phyloP scores from a whole-genome alignment of 1,140 invertebrate species.

The Cydia fagiglandana region DNA sequence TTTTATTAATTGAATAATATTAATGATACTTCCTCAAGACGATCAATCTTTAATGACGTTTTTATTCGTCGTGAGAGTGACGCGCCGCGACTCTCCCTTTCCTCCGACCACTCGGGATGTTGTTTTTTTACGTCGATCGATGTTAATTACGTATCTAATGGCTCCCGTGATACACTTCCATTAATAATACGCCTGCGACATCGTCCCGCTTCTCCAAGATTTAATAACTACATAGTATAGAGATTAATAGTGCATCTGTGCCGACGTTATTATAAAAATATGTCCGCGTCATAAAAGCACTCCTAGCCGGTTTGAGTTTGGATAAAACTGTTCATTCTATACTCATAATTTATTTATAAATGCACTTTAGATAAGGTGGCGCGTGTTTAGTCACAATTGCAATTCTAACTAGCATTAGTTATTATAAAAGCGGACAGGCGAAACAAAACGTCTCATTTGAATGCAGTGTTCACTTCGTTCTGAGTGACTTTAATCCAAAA shows the following conservation, averaged over 20 bases:
- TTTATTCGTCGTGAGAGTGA: slow-evolving; percentile 71
- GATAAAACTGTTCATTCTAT: slow-evolving; percentile 11
- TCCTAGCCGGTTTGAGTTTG: slow-evolving; percentile 5
- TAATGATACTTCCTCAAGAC: slow-evolving; percentile 75
- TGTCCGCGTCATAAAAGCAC: slow-evolving; percentile 32
- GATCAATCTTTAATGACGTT: slow-evolving; percentile 77
- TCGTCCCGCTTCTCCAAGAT: slow-evolving; percentile 65
- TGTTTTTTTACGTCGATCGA: slow-evolving; percentile 64
- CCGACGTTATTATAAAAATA: slow-evolving; percentile 66
- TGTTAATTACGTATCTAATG: slow-evolving; percentile 78
- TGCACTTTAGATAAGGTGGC: slow-evolving; percentile 23
- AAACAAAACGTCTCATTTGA: slow-evolving; percentile 71
- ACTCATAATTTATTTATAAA: slow-evolving; percentile 29
- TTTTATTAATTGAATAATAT: slow-evolving; percentile 80
- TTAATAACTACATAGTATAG: slow-evolving; percentile 70
- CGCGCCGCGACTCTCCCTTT: slow-evolving; percentile 48
- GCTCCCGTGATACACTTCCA: slow-evolving; percentile 78
- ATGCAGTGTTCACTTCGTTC: slow-evolving; percentile 64
- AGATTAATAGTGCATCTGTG: slow-evolving; percentile 73
- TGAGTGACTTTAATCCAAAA: slow-evolving; percentile 66
- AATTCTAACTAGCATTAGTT: slow-evolving; percentile 42
- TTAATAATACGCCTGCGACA: slow-evolving; percentile 74
- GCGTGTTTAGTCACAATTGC: slow-evolving; percentile 30
- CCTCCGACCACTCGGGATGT: slow-evolving; percentile 48
- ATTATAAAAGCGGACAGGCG: slow-evolving; percentile 56